Evolutionary conservation across 2,797 vertebrate species (phyloP).

Genomic region (Aphelocoma californica): DNA sequence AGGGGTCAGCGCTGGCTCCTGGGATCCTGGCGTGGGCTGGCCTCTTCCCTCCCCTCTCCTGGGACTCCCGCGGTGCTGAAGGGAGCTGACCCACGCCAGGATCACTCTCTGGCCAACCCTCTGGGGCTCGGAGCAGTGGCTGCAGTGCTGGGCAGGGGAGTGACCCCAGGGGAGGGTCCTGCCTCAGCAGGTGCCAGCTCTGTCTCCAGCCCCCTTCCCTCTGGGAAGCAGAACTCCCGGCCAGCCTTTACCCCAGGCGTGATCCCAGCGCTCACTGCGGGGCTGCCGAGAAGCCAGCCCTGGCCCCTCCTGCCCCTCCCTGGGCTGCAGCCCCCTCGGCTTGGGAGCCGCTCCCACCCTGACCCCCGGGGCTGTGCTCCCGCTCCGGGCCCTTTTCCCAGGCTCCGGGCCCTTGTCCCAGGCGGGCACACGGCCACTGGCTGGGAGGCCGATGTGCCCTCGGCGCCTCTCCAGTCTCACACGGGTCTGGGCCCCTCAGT

Average conservation of each 20-base stretch:
- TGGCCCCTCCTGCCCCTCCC: neutral
- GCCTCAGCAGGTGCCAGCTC: neutral
- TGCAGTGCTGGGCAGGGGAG: neutral
- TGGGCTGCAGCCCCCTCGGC: neutral
- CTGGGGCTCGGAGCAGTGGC: neutral
- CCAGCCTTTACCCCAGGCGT: neutral
- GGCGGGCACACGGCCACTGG: neutral
- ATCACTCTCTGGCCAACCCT: neutral
- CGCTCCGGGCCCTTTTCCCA: neutral
- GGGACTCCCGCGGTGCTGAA: no score
- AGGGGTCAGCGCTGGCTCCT: neutral
- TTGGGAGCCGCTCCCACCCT: neutral
- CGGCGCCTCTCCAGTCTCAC: neutral
- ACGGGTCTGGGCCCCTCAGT: neutral
- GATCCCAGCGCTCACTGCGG: neutral
- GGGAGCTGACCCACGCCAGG: neutral
- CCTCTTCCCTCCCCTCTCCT: neutral
- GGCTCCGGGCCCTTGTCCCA: neutral
- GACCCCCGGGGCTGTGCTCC: neutral
- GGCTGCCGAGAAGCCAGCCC: accelerated
- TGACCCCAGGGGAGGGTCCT: neutral
- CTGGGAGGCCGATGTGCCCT: neutral
- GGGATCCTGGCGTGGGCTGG: neutral
- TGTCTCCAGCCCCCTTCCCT: neutral
- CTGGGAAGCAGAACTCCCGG: neutral